Evolutionary conservation across 1,140 invertebrate species (phyloP), one percentile per base, ranked within the genome.

Genomic region (Myzus persicae): DNA sequence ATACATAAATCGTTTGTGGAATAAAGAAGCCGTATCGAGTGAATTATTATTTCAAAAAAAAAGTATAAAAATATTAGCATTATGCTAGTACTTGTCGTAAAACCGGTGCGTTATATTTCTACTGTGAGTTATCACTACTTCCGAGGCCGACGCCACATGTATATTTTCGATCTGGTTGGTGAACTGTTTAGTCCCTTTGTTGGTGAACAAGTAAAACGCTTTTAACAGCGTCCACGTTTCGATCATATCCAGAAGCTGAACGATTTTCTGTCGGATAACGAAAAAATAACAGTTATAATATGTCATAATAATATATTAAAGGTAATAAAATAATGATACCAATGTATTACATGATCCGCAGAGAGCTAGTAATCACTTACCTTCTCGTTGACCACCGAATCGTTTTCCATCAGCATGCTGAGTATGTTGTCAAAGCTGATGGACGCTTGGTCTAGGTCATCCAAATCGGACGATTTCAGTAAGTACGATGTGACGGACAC

Each of bases 401-500:
- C 89, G 54, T 93, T 91, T 92, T 76, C 36, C 81, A 93, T 6
- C 24, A 93, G 14, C 40, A 93, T 48, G 36, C 85, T 85, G 3
- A 93, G 82, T 87, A 93, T 93, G 18, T 40, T 85, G 51, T 91
- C 48, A n/a, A 92, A 93, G 51, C 85, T 87, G 24, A 26, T 26
- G 7, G 90, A 88, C 18, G 93, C 54, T 42, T 76, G 46, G 81
- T 93, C 1, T 20, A 93, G 91, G 54, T 93, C 93, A 0, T n/a
- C 51, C n/a, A 92, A 48, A 38, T 93, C 36, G 26, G 22, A 20
- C 24, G 93, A 92, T 31, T 87, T 93, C 38, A 38, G 40, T 22
- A 93, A 48, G 85, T 88, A 93, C 38, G 91, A n/a, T n/a, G 84
- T 87, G 5, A 85, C 82, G 22, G 93, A 76, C 87, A 46, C 26